Percentiles rank a stretch among this genome's conserved stretches.
These are phyloP conservation scores for Aurelia sp. DNA, from an alignment of 30 jellyfish, hydroid and myxozoan species.

Conservation along the genomic window DNA sequence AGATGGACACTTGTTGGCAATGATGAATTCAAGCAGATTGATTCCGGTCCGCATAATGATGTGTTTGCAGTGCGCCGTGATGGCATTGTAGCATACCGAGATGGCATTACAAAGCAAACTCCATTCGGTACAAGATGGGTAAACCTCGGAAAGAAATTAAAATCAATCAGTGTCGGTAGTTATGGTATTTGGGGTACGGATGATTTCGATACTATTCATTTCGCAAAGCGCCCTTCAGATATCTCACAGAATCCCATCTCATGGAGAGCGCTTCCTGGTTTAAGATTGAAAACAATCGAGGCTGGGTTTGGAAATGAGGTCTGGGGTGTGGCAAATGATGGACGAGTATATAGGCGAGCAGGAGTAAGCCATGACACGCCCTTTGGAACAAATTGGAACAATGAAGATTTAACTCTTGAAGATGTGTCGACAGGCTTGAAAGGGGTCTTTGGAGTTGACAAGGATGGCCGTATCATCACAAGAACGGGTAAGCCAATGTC, in stretches of 20 bases:
- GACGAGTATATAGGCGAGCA: slow-evolving; percentile 60
- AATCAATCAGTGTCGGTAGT: slow-evolving; percentile 61
- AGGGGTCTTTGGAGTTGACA: slow-evolving; percentile 76
- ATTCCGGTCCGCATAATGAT: slow-evolving; percentile 65
- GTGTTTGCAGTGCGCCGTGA: slow-evolving; percentile 32
- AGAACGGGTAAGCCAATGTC: slow-evolving; percentile 39
- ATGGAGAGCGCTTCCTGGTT: slow-evolving; percentile 56
- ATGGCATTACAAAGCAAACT: slow-evolving; percentile 38
- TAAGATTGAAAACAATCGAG: slow-evolving; percentile 13
- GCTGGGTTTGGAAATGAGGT: slow-evolving; percentile 89
- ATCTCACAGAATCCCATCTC: slow-evolving; percentile 7
- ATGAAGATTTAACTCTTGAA: neutral
- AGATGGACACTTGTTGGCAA: slow-evolving; percentile 51
- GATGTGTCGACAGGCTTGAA: slow-evolving; percentile 70
- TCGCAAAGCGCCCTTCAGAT: slow-evolving; percentile 44
- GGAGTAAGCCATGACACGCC: slow-evolving; percentile 74
- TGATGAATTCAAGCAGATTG: slow-evolving; percentile 43
- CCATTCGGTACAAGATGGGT: slow-evolving; percentile 73
- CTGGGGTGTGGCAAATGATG: slow-evolving; percentile 61
- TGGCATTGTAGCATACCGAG: slow-evolving; percentile 52
- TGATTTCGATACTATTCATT: slow-evolving; percentile 17
- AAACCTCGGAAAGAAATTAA: slow-evolving; percentile 28
- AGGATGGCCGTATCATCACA: slow-evolving; percentile 31
- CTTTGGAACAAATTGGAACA: slow-evolving; percentile 69
- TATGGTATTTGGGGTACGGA: slow-evolving; percentile 80